Conservation (phyloP, 2,888 invertebrate genomes). For the Odontocolon sp. region DNA sequence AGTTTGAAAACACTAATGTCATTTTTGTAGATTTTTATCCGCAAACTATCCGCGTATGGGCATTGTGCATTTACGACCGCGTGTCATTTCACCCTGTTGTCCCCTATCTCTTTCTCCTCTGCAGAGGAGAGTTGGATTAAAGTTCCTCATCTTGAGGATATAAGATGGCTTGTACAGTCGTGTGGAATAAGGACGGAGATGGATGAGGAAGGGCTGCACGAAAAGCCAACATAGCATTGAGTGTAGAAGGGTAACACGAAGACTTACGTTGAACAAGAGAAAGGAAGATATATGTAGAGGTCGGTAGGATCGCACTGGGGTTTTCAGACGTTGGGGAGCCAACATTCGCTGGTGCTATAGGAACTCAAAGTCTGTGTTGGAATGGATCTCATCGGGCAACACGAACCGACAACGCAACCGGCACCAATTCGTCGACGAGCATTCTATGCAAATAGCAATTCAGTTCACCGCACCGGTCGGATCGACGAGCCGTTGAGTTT, state of each 20-base stretch:
- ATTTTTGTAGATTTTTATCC: no score
- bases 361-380: neutral
- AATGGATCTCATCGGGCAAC: conserved; percentile 33
- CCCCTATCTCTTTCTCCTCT: no score
- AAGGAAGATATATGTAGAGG: conserved; percentile 12
- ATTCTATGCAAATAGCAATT: conserved; percentile 72
- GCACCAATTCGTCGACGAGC: conserved; percentile 48
- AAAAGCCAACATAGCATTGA: conserved; percentile 31
- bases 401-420: conserved; percentile 32
- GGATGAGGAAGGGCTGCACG: conserved; percentile 49
- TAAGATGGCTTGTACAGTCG: conserved; percentile 28
- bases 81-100: no score
- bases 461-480: conserved; percentile 58
- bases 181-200: conserved; percentile 53
- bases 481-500: conserved; percentile 65
- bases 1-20: no score
- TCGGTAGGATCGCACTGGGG: conserved; percentile 6
- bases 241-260: conserved; percentile 14
- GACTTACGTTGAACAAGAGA: no score
- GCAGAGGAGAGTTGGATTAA: conserved; percentile 1
- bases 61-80: no score
- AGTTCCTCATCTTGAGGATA: conserved; percentile 28
- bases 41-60: no score
- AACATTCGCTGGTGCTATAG: neutral
- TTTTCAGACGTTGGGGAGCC: conserved; percentile 24